phyloP scores from a whole-genome alignment of 2,888 invertebrate genomes.

The Brachylomia viminalis region DNA sequence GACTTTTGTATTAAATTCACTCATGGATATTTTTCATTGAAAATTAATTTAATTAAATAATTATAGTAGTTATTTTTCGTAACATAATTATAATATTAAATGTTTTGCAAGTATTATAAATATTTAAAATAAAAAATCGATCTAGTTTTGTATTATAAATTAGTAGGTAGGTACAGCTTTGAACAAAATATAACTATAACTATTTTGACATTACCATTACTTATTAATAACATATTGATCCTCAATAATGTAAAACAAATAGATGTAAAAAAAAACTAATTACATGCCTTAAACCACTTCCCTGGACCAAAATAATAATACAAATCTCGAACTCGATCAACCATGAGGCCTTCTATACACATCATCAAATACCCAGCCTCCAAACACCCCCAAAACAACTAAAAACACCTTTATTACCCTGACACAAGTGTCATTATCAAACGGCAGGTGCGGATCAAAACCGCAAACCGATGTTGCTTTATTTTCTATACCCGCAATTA shows the following conservation, averaged over 20 bases:
- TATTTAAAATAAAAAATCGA: neutral
- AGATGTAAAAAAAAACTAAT: conserved; percentile 79
- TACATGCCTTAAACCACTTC: conserved; percentile 80
- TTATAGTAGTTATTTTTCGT: neutral
- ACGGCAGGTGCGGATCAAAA: conserved; percentile 52
- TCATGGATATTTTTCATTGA: neutral
- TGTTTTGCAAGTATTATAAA: neutral
- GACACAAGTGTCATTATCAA: conserved; percentile 70
- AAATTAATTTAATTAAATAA: neutral
- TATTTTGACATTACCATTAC: neutral
- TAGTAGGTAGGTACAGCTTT: too few relatives aligned
- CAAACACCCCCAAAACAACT: conserved; percentile 43
- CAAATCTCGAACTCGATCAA: conserved; percentile 87
- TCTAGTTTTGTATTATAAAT: neutral
- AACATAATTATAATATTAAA: conserved; percentile 1
- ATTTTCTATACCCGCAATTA: conserved; percentile 88
- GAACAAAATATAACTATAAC: neutral
- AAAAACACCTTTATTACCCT: conserved; percentile 59
- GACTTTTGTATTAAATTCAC: neutral
- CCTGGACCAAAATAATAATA: conserved; percentile 82
- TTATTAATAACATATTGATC: neutral
- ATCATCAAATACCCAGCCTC: conserved; percentile 75
- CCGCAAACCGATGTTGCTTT: conserved; percentile 77
- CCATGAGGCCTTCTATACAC: conserved; percentile 82
- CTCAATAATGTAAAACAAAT: conserved; percentile 55